phyloP scores from a whole-genome alignment of 2,888 invertebrate species.

The Temnothorax rugatulus region DNA sequence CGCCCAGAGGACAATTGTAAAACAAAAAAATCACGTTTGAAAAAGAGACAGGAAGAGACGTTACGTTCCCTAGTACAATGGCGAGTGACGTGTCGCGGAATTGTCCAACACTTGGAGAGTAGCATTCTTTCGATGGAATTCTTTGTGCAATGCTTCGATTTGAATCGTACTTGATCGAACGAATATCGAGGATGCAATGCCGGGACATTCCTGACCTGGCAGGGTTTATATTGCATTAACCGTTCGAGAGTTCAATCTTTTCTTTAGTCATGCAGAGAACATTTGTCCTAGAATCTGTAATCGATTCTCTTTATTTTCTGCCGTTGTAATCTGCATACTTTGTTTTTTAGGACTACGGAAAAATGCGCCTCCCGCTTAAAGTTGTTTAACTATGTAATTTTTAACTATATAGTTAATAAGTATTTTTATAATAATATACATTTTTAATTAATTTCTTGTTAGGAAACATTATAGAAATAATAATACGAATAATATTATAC shows the following conservation, averaged over 20 bases:
- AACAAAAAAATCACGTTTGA: not conserved
- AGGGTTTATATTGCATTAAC: constrained; percentile 21
- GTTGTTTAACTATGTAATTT: constrained; percentile 1
- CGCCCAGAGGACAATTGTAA: not conserved
- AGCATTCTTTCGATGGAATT: constrained; percentile 66
- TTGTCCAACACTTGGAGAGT: constrained; percentile 56
- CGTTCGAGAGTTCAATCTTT: constrained; percentile 13
- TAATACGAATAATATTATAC: not conserved
- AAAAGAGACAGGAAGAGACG: not conserved
- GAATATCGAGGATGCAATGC: constrained; percentile 31
- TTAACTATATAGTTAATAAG: not conserved
- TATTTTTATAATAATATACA: not conserved
- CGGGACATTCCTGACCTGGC: constrained; percentile 64
- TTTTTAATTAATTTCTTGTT: not conserved
- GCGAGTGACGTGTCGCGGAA: constrained; percentile 62
- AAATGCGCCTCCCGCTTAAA: not conserved
- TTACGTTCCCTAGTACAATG: not conserved
- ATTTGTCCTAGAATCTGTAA: constrained; percentile 66
- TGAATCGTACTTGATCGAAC: constrained; percentile 47
- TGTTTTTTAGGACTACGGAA: not conserved
- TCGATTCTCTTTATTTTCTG: not conserved
- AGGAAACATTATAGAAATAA: not conserved
- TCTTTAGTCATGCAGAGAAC: constrained; percentile 44
- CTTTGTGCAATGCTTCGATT: constrained; percentile 57
- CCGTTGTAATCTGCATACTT: constrained; percentile 16